Conservation (phyloP, 2,888 invertebrate species). For the Choreutis nemorana region DNA sequence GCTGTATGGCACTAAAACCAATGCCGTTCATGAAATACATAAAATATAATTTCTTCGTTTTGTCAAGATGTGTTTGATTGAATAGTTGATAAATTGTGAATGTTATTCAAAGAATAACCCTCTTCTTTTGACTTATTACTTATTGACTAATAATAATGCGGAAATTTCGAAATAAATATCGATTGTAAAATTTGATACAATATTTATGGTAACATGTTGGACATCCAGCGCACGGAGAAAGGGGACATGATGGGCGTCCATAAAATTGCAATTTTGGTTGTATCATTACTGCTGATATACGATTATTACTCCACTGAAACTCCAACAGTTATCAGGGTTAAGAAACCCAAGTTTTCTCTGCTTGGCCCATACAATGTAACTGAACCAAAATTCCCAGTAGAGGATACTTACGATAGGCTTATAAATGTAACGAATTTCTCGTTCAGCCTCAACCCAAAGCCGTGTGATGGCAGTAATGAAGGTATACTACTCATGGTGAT, state of each 20-base stretch:
- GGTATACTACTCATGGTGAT: slow-evolving; percentile 69
- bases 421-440: slow-evolving; percentile 69
- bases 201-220: slow-evolving; percentile 14
- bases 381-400: slow-evolving; percentile 9
- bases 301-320: slow-evolving; percentile 18
- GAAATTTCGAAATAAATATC: too few relatives aligned
- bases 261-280: slow-evolving; percentile 19
- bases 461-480: slow-evolving; percentile 46
- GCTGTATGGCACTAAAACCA: too few relatives aligned
- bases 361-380: slow-evolving; percentile 27
- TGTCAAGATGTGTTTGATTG: too few relatives aligned
- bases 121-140: too few relatives aligned
- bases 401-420: slow-evolving; percentile 31
- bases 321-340: slow-evolving; percentile 15
- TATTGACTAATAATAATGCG: too few relatives aligned
- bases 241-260: slow-evolving; percentile 23
- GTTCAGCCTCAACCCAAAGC: slow-evolving; percentile 67
- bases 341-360: slow-evolving; percentile 27
- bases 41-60: too few relatives aligned
- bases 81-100: too few relatives aligned
- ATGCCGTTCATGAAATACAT: too few relatives aligned
- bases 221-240: slow-evolving; percentile 19
- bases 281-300: slow-evolving; percentile 19
- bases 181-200: too few relatives aligned
- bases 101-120: too few relatives aligned